Conservation (phyloP, 1,140 invertebrate genomes). For the Limonius californicus region DNA sequence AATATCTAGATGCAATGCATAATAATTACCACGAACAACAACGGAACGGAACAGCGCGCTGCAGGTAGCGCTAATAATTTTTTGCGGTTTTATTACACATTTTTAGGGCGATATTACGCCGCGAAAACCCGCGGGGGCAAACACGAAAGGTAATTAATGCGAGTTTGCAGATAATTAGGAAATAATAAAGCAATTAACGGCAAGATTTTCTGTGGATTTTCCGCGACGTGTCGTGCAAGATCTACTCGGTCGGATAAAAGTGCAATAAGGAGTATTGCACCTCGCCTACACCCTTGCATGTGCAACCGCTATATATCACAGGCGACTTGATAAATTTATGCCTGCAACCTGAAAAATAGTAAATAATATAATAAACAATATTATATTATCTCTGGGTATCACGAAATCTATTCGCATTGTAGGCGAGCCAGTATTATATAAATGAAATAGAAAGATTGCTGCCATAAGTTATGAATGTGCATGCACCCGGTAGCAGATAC, state of each 20-base stretch:
- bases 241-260: not conserved
- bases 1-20: not conserved
- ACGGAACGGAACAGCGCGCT: no score
- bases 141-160: not conserved
- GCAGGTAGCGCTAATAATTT: no score
- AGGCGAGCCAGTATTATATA: conserved; percentile 9
- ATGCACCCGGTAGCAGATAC: not conserved
- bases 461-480: not conserved
- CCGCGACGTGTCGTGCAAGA: not conserved
- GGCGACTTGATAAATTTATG: conserved; percentile 7
- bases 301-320: conserved; percentile 4
- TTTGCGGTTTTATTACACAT: no score
- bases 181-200: not conserved
- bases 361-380: conserved; percentile 15
- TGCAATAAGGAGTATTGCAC: conserved; percentile 9
- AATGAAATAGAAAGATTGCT: conserved; percentile 6
- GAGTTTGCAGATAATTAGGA: not conserved
- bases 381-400: conserved; percentile 10
- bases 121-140: not conserved
- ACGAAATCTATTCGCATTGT: conserved; percentile 11
- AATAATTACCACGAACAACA: not conserved
- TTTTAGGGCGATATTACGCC: no score
- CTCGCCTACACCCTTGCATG: conserved; percentile 11
- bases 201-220: no score
- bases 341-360: conserved; percentile 12